phyloP scores from a whole-genome alignment of 2,113 vertebrate genomes.

The Cyanocitta stelleri region DNA sequence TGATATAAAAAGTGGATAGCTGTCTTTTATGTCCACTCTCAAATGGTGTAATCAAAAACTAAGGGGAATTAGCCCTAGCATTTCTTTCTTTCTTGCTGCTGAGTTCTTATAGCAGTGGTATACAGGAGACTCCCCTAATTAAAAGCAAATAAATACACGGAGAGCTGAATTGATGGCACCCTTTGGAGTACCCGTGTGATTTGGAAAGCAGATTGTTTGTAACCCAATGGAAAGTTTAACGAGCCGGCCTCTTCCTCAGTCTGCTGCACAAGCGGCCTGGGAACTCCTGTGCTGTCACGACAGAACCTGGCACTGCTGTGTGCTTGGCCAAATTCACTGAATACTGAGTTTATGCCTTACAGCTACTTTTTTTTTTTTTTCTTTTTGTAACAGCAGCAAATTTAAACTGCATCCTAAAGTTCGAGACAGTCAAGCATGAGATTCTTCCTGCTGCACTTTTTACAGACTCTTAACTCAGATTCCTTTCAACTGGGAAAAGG shows the following conservation, averaged over 20 bases:
- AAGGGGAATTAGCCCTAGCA: neutral
- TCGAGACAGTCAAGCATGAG: neutral
- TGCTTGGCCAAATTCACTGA: neutral
- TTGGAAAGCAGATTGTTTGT: neutral
- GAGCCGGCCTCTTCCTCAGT: neutral
- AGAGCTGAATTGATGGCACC: neutral
- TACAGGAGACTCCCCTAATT: neutral
- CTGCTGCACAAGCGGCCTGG: neutral
- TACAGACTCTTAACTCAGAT: neutral
- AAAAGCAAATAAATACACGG: neutral
- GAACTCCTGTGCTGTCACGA: neutral
- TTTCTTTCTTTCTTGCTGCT: neutral
- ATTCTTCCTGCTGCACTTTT: slow-evolving; percentile 11
- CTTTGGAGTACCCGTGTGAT: neutral
- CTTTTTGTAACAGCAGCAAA: neutral
- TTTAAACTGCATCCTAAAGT: neutral
- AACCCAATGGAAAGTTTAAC: neutral
- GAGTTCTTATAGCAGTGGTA: neutral
- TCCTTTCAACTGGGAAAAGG: slow-evolving; percentile 25
- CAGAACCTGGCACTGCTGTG: neutral
- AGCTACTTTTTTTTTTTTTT: neutral
- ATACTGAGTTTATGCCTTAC: neutral
- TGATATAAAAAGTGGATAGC: neutral
- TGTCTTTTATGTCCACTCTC: neutral
- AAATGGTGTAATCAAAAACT: neutral